These are phyloP conservation scores for Tetramorium bicarinatum DNA, from an alignment of 2,888 invertebrate genomes.

Conservation along the genomic window DNA sequence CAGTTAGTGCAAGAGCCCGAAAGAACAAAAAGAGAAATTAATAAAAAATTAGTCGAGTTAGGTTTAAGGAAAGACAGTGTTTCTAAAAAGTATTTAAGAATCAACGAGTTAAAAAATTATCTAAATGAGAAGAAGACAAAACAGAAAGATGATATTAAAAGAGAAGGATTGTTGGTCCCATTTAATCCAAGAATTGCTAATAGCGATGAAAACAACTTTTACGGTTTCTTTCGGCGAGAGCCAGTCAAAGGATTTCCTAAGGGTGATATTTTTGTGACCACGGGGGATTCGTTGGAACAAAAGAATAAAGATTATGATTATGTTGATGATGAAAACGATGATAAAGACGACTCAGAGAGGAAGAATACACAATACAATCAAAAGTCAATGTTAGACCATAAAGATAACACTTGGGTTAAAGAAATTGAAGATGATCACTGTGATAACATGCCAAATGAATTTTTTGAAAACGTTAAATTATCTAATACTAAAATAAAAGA, in stretches of 20 bases:
- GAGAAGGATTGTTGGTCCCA: neutral
- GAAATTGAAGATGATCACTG: slow-evolving; percentile 60
- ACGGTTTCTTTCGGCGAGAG: slow-evolving; percentile 71
- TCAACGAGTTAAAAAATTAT: slow-evolving; percentile 69
- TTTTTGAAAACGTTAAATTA: slow-evolving; percentile 65
- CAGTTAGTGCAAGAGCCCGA: neutral
- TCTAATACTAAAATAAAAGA: slow-evolving; percentile 46
- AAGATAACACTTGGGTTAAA: slow-evolving; percentile 63
- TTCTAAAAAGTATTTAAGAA: slow-evolving; percentile 30
- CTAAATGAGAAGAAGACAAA: slow-evolving; percentile 59
- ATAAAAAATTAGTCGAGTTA: slow-evolving; percentile 56
- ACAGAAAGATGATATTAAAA: slow-evolving; percentile 56
- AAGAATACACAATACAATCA: neutral
- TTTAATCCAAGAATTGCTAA: slow-evolving; percentile 45
- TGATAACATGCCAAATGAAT: slow-evolving; percentile 69
- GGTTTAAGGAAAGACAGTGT: neutral
- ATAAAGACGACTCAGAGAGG: neutral
- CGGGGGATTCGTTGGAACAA: slow-evolving; percentile 62
- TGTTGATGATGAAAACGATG: slow-evolving; percentile 47
- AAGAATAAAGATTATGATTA: slow-evolving; percentile 67
- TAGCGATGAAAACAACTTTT: slow-evolving; percentile 77
- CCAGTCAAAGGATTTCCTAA: slow-evolving; percentile 73
- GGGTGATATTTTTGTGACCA: slow-evolving; percentile 73
- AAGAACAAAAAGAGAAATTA: slow-evolving; percentile 55
- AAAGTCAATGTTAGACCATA: slow-evolving; percentile 17